Conservation (phyloP, 2,113 vertebrate genomes). For the Prinia subflava region DNA sequence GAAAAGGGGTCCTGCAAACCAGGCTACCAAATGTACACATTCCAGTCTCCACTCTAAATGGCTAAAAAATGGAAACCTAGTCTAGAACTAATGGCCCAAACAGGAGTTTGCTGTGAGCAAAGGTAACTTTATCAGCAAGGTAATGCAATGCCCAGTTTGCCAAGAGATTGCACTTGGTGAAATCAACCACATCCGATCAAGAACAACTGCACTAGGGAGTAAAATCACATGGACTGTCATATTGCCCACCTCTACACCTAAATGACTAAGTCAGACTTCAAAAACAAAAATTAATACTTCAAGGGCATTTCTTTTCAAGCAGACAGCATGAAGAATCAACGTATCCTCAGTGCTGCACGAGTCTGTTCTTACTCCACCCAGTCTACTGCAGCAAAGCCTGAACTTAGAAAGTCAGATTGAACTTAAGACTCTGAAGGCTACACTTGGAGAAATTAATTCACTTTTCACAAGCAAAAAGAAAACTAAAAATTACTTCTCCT, state of each 20-base stretch:
- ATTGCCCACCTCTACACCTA: neutral
- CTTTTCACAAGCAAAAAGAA: neutral
- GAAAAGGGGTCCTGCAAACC: neutral
- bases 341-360: neutral
- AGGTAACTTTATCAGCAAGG: neutral
- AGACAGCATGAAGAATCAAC: neutral
- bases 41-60: neutral
- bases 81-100: neutral
- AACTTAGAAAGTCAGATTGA: neutral
- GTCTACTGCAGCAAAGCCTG: neutral
- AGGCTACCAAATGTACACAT: neutral
- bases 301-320: neutral
- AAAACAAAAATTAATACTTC: neutral
- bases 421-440: neutral
- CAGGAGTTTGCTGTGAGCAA: neutral
- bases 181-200: neutral
- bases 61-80: neutral
- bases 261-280: neutral
- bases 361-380: neutral
- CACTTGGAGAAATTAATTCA: neutral
- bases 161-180: neutral
- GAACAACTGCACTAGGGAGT: neutral
- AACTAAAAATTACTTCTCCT: neutral
- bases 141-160: neutral
- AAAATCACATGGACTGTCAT: neutral